Evolutionary conservation across 2,888 invertebrate species (phyloP).

Genomic region (Conus canariensis): DNA sequence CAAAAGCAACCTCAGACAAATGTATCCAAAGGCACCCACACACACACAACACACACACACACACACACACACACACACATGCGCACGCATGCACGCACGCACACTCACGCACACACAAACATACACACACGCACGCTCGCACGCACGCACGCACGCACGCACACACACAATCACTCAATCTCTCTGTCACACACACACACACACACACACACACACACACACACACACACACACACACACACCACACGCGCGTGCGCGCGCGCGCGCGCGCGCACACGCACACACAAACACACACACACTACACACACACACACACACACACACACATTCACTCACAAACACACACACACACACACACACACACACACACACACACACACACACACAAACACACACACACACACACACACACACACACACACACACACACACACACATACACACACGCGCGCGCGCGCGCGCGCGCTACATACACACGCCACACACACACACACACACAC

Average conservation of each 20-base stretch:
- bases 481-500: neutral
- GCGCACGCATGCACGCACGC: neutral
- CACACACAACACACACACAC: neutral
- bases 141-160: neutral
- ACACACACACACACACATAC: neutral
- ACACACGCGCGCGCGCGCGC: neutral
- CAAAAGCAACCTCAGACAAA: neutral
- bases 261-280: no score
- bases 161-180: no score
- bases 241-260: neutral
- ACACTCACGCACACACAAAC: neutral
- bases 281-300: neutral
- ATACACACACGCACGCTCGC: neutral
- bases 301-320: neutral
- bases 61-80: neutral
- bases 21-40: neutral
- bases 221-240: neutral
- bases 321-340: neutral
- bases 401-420: neutral
- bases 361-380: constrained; percentile 7
- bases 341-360: constrained; percentile 11
- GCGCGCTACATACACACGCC: neutral
- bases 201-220: neutral
- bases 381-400: neutral
- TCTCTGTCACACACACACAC: no score